Base-by-base conservation (phyloP, 2,888 invertebrate species). In the Pachycephus smyrnensis region DNA sequence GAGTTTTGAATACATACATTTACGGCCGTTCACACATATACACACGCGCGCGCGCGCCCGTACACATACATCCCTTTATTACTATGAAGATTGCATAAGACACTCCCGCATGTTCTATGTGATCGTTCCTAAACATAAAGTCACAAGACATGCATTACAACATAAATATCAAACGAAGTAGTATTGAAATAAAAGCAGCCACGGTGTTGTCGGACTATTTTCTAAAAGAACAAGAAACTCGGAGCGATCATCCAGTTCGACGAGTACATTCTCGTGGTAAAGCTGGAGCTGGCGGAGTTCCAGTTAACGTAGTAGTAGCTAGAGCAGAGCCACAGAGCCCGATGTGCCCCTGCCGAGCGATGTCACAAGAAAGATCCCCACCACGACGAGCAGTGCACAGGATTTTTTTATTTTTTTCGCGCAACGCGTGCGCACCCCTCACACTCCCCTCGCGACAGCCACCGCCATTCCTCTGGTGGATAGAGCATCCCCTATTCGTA, bases 401-500 rank as follows among this genome's bases (percentile, higher is more conserved):
- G 4, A 71, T 71, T 33, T 71, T 71, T 71, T 71, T 2, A 71
- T 15, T 15, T 71, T 71, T 71, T 71, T 32, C 31, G 71, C 15
- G n/a, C 12, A 71, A 71, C 71, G 71, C 71, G 31, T 71, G 71
- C 71, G 71, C 71, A 71, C 71, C 71, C 71, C 23, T 75, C 73
- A 35, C 77, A n/a, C n/a, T 31, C 68, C 40, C 69, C 23, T 75
- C 40, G 55, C 69, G n/a, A 35, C 32, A 32, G 11, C 35, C 76
- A 9, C 69, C 35, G 12, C 75, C 69, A 30, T 74, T 74, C 74
- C 74, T 23, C 74, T n/a, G 32, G 6, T 9, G 15, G 12, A 6
- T 37, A 35, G 68, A 35, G 55, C 68, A 55, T 32, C 74, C n/a
- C 71, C 71, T 71, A 71, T 71, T 33, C 71, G 33, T 68, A 11